Evolutionary conservation across 2,888 invertebrate genomes (phyloP).

Genomic region (Phymatocera aterrima): DNA sequence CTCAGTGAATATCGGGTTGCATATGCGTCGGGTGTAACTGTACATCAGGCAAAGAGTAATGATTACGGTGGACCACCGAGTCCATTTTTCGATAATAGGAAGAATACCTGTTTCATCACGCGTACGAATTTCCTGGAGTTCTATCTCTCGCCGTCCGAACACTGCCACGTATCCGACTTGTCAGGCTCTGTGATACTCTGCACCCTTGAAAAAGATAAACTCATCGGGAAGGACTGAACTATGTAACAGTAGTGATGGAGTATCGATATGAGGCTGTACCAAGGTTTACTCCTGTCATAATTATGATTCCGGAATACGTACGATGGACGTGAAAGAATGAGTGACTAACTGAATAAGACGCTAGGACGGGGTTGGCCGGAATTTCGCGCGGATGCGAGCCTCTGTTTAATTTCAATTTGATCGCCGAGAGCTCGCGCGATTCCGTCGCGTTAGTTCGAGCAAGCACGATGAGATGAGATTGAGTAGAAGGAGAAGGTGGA

Average conservation of each 20-base stretch:
- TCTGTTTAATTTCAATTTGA: neutral
- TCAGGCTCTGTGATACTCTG: no score
- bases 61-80: neutral
- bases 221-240: no score
- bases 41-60: conserved; percentile 6
- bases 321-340: neutral
- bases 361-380: neutral
- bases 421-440: neutral
- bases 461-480: conserved; percentile 45
- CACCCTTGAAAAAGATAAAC: no score
- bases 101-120: neutral
- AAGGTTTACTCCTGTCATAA: no score
- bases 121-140: neutral
- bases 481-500: conserved; percentile 45
- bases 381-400: conserved; percentile 17
- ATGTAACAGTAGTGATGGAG: no score
- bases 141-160: neutral
- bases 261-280: no score
- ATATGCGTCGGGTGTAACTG: conserved; percentile 21
- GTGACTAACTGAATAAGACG: neutral
- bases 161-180: no score
- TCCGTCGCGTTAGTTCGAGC: conserved; percentile 22
- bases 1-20: conserved; percentile 33
- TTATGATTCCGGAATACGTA: neutral
- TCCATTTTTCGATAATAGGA: conserved; percentile 20